These are phyloP conservation scores for Melitaea athalia DNA, from an alignment of 2,888 invertebrate genomes.

Conservation along the genomic window DNA sequence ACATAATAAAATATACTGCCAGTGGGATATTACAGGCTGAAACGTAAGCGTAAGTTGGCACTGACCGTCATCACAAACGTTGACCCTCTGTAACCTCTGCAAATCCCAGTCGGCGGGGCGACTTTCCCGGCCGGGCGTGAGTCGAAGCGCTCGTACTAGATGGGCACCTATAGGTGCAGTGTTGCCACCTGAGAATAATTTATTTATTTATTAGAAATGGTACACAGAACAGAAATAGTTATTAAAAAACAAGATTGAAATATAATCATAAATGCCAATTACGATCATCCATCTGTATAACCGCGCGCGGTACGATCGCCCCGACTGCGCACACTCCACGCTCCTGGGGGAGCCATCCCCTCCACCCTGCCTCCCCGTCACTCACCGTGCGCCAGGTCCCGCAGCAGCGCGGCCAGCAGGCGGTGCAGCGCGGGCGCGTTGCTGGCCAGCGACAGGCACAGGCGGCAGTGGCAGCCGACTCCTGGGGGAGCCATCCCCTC, in stretches of 20 bases:
- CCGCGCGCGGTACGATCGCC: slow-evolving; percentile 52
- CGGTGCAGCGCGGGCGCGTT: slow-evolving; percentile 53
- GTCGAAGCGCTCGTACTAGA: slow-evolving; percentile 55
- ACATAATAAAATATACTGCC: too few relatives aligned
- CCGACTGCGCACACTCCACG: too few relatives aligned
- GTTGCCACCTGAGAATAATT: slow-evolving; percentile 49
- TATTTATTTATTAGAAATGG: not conserved
- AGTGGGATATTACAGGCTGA: too few relatives aligned
- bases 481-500: too few relatives aligned
- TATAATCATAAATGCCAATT: too few relatives aligned
- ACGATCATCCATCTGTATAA: too few relatives aligned
- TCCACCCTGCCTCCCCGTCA: too few relatives aligned
- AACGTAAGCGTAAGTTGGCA: not conserved
- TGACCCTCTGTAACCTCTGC: slow-evolving; percentile 50
- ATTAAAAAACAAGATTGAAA: too few relatives aligned
- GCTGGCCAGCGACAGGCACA: slow-evolving; percentile 64
- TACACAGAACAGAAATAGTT: too few relatives aligned
- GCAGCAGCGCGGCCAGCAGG: slow-evolving; percentile 55
- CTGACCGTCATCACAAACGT: slow-evolving; percentile 50
- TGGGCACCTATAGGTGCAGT: slow-evolving; percentile 58
- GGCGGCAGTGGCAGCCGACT: slow-evolving; percentile 72
- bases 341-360: too few relatives aligned
- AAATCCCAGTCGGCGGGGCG: slow-evolving; percentile 56
- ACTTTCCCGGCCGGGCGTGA: slow-evolving; percentile 39
- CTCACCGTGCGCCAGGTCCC: slow-evolving; percentile 62